Conservation (phyloP, 2,797 vertebrate species). For the Coregonus suidteri region DNA sequence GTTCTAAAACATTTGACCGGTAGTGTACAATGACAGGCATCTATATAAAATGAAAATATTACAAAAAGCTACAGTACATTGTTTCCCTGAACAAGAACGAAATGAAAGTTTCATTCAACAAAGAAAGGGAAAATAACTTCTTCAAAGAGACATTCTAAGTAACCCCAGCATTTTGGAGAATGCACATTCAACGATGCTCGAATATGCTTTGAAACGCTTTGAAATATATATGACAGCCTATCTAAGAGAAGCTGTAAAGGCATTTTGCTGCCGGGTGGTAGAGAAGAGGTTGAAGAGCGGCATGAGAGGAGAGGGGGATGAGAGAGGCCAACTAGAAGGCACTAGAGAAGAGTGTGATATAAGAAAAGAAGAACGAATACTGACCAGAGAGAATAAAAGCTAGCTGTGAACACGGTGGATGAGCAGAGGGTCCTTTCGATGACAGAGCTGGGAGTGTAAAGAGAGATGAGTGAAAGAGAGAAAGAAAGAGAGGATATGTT, state of each 20-base stretch:
- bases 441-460: conserved; percentile 29
- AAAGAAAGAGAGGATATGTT: not conserved
- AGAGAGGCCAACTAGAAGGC: not conserved
- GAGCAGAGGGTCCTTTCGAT: conserved; percentile 49
- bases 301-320: conserved; percentile 30
- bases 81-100: not conserved
- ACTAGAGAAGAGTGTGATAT: not conserved
- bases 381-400: conserved; percentile 42
- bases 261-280: conserved; percentile 50
- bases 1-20: too few species aligned
- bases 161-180: conserved; percentile 33
- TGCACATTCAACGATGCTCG: conserved; percentile 37
- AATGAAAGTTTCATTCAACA: conserved; percentile 35
- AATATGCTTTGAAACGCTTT: conserved; percentile 58
- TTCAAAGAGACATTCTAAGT: conserved; percentile 19
- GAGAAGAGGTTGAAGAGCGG: conserved; percentile 41
- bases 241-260: conserved; percentile 59
- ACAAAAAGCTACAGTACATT: not conserved
- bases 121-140: conserved; percentile 28
- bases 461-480: not conserved
- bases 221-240: conserved; percentile 65
- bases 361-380: not conserved
- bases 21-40: not conserved
- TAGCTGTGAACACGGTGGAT: conserved; percentile 47
- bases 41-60: not conserved